phyloP scores from a whole-genome alignment of 1,140 invertebrate species.

The Heterodera carotae region DNA sequence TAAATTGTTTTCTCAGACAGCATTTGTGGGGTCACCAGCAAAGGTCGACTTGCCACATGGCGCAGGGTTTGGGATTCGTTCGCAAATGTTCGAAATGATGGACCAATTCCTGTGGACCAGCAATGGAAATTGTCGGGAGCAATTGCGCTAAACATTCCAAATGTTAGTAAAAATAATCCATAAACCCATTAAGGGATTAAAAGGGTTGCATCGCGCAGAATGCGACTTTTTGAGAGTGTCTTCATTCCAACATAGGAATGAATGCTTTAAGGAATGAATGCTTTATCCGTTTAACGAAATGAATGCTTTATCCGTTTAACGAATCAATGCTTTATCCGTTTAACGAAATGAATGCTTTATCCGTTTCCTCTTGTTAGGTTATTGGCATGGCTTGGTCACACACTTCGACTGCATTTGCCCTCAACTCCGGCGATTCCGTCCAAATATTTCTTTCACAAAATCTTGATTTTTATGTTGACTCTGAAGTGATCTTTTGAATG shows the following conservation, averaged over 20 bases:
- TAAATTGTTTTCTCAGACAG: conserved; percentile 66
- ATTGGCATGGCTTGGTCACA: conserved; percentile 47
- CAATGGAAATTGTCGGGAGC: conserved; percentile 69
- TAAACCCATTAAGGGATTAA: conserved; percentile 3
- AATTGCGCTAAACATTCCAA: conserved; percentile 66
- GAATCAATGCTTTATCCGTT: no score
- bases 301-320: no score
- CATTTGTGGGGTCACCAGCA: conserved; percentile 85
- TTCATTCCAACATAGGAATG: no score
- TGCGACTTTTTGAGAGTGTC: no score
- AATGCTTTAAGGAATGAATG: no score
- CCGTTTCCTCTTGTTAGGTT: conserved; percentile 24
- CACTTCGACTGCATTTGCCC: conserved; percentile 46
- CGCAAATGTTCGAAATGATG: conserved; percentile 11
- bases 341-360: background rate
- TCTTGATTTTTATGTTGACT: conserved; percentile 42
- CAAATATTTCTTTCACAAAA: conserved; percentile 56
- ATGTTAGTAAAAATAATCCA: background rate
- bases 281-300: no score
- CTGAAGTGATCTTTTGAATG: conserved; percentile 27
- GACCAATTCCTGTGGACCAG: conserved; percentile 63
- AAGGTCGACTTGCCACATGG: conserved; percentile 88
- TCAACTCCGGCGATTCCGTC: conserved; percentile 49
- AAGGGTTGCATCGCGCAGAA: no score
- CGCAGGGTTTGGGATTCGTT: conserved; percentile 67